A percentile compares a stretch with the other conserved stretches of the same genome.
Conservation (phyloP, 92 coral and sea anemone genomes). For the Epizoanthus illoricatus region DNA sequence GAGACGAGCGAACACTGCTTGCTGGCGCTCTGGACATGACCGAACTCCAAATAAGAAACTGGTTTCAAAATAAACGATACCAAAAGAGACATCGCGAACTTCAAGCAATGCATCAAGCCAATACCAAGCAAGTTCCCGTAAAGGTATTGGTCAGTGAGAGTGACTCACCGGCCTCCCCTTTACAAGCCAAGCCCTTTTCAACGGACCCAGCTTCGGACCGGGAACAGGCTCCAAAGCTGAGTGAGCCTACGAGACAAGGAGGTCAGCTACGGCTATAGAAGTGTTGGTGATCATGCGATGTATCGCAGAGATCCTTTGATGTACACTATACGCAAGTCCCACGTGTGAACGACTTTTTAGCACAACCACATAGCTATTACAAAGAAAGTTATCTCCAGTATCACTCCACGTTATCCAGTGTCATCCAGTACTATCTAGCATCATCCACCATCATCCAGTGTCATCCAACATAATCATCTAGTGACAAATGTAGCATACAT, state of each 20-base stretch:
- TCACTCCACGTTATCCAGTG: not conserved
- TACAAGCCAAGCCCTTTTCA: not conserved
- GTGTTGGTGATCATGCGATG: slow-evolving; percentile 7
- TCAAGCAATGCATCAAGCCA: slow-evolving; percentile 46
- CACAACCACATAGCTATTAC: no score
- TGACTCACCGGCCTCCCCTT: not conserved
- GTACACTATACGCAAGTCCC: not conserved
- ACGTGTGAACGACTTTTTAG: not conserved
- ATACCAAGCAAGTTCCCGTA: slow-evolving; percentile 74
- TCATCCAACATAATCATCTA: no score
- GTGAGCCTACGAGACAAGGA: not conserved
- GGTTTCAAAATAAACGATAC: slow-evolving; percentile 86
- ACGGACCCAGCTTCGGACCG: slow-evolving; percentile 5
- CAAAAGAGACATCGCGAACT: slow-evolving; percentile 75
- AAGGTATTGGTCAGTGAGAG: slow-evolving; percentile 65
- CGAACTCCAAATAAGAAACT: slow-evolving; percentile 86
- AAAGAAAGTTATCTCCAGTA: not conserved
- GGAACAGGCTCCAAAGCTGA: not conserved
- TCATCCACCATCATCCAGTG: not conserved
- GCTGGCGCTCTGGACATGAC: slow-evolving; percentile 91
- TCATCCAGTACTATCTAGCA: not conserved
- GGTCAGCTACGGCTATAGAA: slow-evolving; percentile 9
- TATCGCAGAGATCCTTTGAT: not conserved
- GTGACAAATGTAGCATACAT: no score
- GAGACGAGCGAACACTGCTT: slow-evolving; percentile 81